Evolutionary conservation across 1,140 invertebrate species (phyloP), one percentile per base, ranked within the genome.

Genomic region (Cydia splendana): DNA sequence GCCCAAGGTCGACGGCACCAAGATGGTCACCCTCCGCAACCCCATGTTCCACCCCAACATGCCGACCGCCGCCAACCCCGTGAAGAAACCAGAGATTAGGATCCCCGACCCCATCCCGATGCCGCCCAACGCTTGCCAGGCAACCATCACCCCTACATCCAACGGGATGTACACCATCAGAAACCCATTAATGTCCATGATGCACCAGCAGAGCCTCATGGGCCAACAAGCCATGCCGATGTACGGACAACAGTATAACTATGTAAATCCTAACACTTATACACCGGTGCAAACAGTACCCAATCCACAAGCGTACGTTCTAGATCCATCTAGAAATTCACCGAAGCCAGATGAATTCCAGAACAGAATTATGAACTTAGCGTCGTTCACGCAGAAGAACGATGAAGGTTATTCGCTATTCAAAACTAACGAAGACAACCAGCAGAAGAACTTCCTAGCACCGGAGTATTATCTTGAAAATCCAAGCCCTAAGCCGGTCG

Each of bases 131-230:
- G 85, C 92, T 5, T 93, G 93, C 83, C 92, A 93, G 79, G 93
- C 93, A 0, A 94, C 93, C 0, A 94, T 93, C 6, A 93, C 93
- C 0, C 93, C 93, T 0, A 93, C 92, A 0, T 93, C 92, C 0
- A 94, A 93, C 79, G 91, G 91, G 7, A 97, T 97, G 96, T 97
- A 97, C 53, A 97, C 96, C 0, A 97, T 97, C 48, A 93, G 96
- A 15, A 97, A 96, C 91, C 96, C 96, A 0, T 65, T 93, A 0
- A 93, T 94, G 93, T 93, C 91, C 0, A 93, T 93, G 83, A 92
- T 94, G 86, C 93, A 94, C 65, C 92, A 93, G 34, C 92, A 93
- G 42, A 89, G 84, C 51, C 57, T 93, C 4, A 92, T 93, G 85
- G 87, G 87, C 0, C 76, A 88, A 0, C 71, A 85, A 2, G 78